Percentiles rank a stretch among this genome's conserved stretches.
Evolutionary conservation across 2,888 invertebrate genomes (phyloP).

Genomic region (Tubiluchus corallicola): DNA sequence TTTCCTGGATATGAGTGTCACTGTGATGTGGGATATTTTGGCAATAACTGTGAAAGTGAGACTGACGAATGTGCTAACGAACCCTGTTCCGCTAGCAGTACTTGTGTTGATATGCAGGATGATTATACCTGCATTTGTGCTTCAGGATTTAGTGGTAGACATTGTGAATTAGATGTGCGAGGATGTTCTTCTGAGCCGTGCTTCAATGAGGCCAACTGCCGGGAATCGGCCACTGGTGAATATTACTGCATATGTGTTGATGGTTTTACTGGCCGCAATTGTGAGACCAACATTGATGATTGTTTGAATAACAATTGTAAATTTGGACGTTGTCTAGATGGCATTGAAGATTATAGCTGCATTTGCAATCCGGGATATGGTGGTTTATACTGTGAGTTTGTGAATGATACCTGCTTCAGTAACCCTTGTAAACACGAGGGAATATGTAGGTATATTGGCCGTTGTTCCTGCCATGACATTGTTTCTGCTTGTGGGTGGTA

Average conservation of each 20-base stretch:
- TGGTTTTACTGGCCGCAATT: constrained; percentile 15
- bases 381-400: constrained; percentile 16
- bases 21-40: constrained; percentile 13
- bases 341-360: constrained; percentile 15
- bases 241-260: constrained; percentile 16
- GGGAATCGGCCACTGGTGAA: constrained; percentile 1
- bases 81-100: constrained; percentile 16
- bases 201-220: not conserved
- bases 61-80: constrained; percentile 16
- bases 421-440: constrained; percentile 21
- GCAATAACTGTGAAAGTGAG: not conserved
- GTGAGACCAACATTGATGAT: constrained; percentile 18
- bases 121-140: not conserved
- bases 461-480: constrained; percentile 20
- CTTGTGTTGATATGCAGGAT: constrained; percentile 14
- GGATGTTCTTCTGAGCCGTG: not conserved
- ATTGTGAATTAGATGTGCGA: not conserved
- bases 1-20: constrained; percentile 15
- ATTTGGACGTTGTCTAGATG: constrained; percentile 17
- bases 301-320: constrained; percentile 16
- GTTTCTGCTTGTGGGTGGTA: constrained; percentile 21
- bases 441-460: constrained; percentile 18
- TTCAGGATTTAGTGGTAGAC: not conserved
- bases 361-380: constrained; percentile 17
- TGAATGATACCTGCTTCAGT: constrained; percentile 18